These are phyloP conservation scores for Myanophis thanlyinensis DNA, from an alignment of 2,113 vertebrate species.

Conservation along the genomic window DNA sequence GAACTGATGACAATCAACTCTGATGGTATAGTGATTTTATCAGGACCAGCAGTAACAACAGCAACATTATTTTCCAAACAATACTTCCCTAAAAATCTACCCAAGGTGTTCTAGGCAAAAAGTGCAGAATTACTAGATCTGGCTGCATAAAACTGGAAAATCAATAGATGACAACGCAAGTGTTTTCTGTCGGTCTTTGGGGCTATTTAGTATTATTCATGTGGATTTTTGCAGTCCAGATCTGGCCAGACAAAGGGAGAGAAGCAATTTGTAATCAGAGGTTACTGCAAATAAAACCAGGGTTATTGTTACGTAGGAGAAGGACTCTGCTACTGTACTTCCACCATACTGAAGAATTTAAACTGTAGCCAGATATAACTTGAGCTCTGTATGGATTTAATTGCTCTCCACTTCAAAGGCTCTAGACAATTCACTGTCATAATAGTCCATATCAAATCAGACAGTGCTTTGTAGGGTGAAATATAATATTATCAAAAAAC, in stretches of 20 bases:
- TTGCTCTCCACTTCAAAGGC: too few species aligned
- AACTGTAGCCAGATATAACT: background rate
- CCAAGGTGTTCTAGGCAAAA: background rate
- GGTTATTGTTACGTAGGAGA: background rate
- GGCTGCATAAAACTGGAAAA: too few species aligned
- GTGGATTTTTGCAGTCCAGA: too few species aligned
- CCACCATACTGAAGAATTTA: background rate
- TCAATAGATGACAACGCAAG: too few species aligned
- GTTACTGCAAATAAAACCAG: background rate
- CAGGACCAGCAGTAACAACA: background rate
- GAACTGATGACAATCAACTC: background rate
- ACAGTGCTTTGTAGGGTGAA: too few species aligned
- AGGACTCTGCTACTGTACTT: background rate
- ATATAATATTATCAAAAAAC: too few species aligned
- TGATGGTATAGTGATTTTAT: too few species aligned
- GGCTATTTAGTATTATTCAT: too few species aligned
- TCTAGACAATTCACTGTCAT: too few species aligned
- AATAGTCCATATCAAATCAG: too few species aligned
- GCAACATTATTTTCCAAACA: background rate
- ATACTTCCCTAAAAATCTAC: background rate
- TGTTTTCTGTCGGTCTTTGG: too few species aligned
- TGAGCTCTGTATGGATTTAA: background rate
- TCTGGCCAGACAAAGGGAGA: background rate
- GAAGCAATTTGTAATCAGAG: background rate
- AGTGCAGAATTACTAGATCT: too few species aligned